Conservation (phyloP, 2,888 invertebrate species). For the Apodemia duryi region DNA sequence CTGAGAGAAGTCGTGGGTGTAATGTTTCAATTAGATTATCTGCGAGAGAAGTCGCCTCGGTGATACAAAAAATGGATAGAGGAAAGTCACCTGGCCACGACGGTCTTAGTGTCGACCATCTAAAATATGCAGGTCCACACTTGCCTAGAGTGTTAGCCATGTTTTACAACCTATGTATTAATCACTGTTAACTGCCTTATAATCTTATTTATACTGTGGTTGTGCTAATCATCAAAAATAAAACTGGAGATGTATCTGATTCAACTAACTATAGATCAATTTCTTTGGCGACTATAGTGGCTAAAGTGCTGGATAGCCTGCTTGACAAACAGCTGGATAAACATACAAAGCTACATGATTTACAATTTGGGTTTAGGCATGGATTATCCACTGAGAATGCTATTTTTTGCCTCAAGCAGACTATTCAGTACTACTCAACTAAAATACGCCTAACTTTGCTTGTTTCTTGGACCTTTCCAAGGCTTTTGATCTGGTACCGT, state of each 20-base stretch:
- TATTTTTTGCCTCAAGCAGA: conserved; percentile 26
- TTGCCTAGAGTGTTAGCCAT: conserved; percentile 24
- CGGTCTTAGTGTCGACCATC: conserved; percentile 25
- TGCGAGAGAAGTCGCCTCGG: conserved; percentile 13
- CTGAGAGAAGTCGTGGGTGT: neutral
- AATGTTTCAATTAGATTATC: conserved; percentile 7
- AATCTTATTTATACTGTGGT: conserved; percentile 24
- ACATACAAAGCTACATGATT: conserved; percentile 21
- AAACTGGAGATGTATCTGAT: conserved; percentile 26
- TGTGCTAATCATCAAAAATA: conserved; percentile 28
- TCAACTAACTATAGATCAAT: conserved; percentile 29
- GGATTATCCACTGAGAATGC: conserved; percentile 25
- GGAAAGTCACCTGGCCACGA: conserved; percentile 26
- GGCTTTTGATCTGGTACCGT: conserved; percentile 19
- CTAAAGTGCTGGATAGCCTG: conserved; percentile 29
- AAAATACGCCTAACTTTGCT: conserved; percentile 18
- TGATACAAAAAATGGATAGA: conserved; percentile 19
- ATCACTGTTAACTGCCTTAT: conserved; percentile 16
- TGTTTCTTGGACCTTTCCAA: conserved; percentile 22
- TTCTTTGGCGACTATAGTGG: conserved; percentile 26
- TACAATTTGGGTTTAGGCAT: conserved; percentile 18
- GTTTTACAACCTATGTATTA: conserved; percentile 23
- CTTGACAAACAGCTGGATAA: conserved; percentile 24
- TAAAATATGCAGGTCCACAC: conserved; percentile 26
- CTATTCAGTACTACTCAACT: conserved; percentile 17